Conservation (phyloP, 2,888 invertebrate species). For the Drepanosiphum platanoidis region DNA sequence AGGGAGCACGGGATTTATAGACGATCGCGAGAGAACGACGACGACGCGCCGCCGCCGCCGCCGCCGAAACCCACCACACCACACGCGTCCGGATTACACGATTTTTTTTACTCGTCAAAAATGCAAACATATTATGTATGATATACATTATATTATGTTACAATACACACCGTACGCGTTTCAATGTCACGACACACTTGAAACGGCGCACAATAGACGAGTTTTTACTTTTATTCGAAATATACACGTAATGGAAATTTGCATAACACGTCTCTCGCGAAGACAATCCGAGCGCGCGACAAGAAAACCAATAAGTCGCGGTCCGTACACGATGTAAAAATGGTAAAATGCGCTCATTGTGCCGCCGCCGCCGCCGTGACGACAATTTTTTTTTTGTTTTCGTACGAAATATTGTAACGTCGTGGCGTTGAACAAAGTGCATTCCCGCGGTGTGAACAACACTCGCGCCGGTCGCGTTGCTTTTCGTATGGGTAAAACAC, state of each 20-base stretch:
- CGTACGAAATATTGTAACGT: no score
- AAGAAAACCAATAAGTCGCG: slow-evolving; percentile 21
- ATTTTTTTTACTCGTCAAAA: slow-evolving; percentile 13
- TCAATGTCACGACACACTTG: slow-evolving; percentile 25
- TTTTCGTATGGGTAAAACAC: no score
- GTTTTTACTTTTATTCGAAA: slow-evolving; percentile 1
- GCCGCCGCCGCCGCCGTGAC: neutral
- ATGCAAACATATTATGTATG: neutral
- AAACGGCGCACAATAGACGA: slow-evolving; percentile 4
- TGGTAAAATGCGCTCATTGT: neutral
- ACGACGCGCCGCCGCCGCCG: neutral
- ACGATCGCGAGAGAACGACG: neutral
- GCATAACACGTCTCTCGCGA: neutral
- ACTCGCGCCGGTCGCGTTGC: no score
- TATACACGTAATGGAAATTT: neutral
- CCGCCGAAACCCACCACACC: neutral
- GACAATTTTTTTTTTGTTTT: no score
- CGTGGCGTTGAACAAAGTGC: no score
- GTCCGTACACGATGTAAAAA: neutral
- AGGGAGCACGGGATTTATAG: neutral
- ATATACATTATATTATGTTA: no score
- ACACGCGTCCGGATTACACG: neutral
- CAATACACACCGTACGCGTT: neutral
- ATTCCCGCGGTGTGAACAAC: no score
- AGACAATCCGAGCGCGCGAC: no score